phyloP scores from a whole-genome alignment of 1,140 invertebrate species.

The Papilio aristodemus region DNA sequence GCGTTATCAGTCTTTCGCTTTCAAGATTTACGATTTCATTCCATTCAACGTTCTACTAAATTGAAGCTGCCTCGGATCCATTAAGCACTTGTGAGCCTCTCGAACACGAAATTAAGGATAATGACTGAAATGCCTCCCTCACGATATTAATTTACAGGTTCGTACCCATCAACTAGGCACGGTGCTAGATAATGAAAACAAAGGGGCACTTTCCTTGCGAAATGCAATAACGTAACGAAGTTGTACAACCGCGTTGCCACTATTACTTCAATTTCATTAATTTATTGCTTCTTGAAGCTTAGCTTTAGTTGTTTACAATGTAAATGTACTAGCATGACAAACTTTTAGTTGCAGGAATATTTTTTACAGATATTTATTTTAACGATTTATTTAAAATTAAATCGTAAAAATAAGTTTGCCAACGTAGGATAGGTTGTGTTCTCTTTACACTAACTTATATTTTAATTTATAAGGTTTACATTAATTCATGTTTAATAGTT shows the following conservation, averaged over 20 bases:
- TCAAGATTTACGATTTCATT: conserved; percentile 31
- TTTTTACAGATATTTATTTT: too few species aligned
- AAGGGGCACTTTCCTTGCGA: not conserved
- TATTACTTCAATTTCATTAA: not conserved
- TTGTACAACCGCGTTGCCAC: not conserved
- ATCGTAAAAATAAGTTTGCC: too few species aligned
- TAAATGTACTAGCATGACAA: too few species aligned
- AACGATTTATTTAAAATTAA: too few species aligned
- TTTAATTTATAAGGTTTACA: too few species aligned
- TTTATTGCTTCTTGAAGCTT: too few species aligned
- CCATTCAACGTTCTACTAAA: conserved; percentile 24
- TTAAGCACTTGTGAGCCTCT: conserved; percentile 29
- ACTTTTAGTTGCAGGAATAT: too few species aligned
- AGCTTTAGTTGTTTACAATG: too few species aligned
- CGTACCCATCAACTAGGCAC: conserved; percentile 13
- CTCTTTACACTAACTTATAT: too few species aligned
- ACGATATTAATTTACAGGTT: conserved; percentile 26
- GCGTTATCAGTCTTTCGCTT: conserved; percentile 27
- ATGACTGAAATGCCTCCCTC: conserved; percentile 28
- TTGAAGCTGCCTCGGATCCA: conserved; percentile 31
- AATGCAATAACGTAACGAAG: not conserved
- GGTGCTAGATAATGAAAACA: conserved; percentile 10
- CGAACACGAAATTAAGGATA: conserved; percentile 32
- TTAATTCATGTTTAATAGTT: too few species aligned
- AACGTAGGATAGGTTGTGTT: too few species aligned